Percentiles rank a stretch among this genome's conserved stretches.
Evolutionary conservation across 2,888 invertebrate species (phyloP).

Genomic region (Macrophya alboannulata): DNA sequence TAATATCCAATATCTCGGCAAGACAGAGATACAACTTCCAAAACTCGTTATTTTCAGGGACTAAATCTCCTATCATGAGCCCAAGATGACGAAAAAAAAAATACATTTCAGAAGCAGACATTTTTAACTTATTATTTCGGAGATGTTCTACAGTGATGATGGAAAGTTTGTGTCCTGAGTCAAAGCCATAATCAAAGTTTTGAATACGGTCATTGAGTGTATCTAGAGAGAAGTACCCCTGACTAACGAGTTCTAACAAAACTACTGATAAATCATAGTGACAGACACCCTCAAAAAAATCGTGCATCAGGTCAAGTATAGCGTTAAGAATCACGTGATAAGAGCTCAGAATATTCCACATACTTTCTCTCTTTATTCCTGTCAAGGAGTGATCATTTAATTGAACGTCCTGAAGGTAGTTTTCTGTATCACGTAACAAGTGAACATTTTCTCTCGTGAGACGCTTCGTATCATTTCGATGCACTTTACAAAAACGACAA

Average conservation of each 20-base stretch:
- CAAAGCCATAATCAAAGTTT: slow-evolving; percentile 55
- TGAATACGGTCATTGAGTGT: slow-evolving; percentile 52
- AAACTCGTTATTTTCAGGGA: slow-evolving; percentile 53
- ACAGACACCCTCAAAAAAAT: slow-evolving; percentile 62
- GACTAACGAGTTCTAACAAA: slow-evolving; percentile 54
- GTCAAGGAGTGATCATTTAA: slow-evolving; percentile 60
- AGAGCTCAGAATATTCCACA: slow-evolving; percentile 58
- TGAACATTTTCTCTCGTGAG: slow-evolving; percentile 55
- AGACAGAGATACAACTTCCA: slow-evolving; percentile 57
- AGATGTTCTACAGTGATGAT: slow-evolving; percentile 56
- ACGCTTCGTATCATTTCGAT: slow-evolving; percentile 34
- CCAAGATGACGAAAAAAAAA: slow-evolving; percentile 55
- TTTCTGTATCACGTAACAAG: slow-evolving; percentile 56
- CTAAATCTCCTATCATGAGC: slow-evolving; percentile 57
- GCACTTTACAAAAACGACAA: slow-evolving; percentile 57
- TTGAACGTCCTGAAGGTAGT: slow-evolving; percentile 59
- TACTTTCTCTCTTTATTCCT: slow-evolving; percentile 60
- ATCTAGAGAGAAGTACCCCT: slow-evolving; percentile 44
- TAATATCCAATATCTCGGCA: slow-evolving; percentile 56
- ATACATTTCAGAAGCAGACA: slow-evolving; percentile 62
- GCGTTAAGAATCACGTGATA: slow-evolving; percentile 58
- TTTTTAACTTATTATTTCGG: slow-evolving; percentile 58
- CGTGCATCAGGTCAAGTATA: slow-evolving; percentile 59
- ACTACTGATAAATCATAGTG: slow-evolving; percentile 57
- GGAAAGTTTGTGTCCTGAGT: slow-evolving; percentile 48